Base-by-base conservation (phyloP, 2,113 vertebrate species). In the Otus sunia region DNA sequence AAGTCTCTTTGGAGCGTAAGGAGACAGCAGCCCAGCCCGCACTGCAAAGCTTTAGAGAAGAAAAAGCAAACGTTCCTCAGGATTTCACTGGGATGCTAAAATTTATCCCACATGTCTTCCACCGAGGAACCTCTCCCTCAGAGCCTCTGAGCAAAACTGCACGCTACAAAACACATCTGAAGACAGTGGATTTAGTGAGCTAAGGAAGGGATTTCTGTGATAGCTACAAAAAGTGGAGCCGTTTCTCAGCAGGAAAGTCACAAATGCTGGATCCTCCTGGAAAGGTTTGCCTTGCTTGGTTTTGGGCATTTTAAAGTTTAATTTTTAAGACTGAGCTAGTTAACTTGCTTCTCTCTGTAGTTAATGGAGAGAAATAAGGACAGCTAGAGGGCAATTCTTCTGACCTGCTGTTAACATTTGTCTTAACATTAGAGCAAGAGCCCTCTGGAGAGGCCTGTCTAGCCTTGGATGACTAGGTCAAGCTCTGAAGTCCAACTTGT, bases 161-260 rank as follows among this genome's bases (percentile, higher is more conserved):
- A 6, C 1, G 2, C 27, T 21, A 23, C 69, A 23, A 34, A 86
- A 34, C 5, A 4, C 56, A 30, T 4, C 53, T 37, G 49, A 45
- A 45, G 53, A 32, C 0, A 7, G 30, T 9, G 39, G 88, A 36
- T 76, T 77, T 20, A 15, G 53, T 0, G 30, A 84, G 73, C 47
- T 56, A 21, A 39, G 76, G 80, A 43, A 30, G 41, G 60, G 47
- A 50, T 55, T 78, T 59, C 69, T 67, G 66, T 2, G 0, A 30
- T 11, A 2, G 52, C 11, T 4, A 3, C 2, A 11, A 21, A 11
- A 36, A 58, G 6, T 5, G 0, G 53, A 85, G 27, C 16, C 0
- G 1, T 19, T 41, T 66, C 12, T 14, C 74, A 67, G 56, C 60
- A 67, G 39, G 32, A 30, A 45, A 63, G 32, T 7, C 47, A 30